Evolutionary conservation across 2,888 invertebrate genomes (phyloP).

Genomic region (Eledona agricola): DNA sequence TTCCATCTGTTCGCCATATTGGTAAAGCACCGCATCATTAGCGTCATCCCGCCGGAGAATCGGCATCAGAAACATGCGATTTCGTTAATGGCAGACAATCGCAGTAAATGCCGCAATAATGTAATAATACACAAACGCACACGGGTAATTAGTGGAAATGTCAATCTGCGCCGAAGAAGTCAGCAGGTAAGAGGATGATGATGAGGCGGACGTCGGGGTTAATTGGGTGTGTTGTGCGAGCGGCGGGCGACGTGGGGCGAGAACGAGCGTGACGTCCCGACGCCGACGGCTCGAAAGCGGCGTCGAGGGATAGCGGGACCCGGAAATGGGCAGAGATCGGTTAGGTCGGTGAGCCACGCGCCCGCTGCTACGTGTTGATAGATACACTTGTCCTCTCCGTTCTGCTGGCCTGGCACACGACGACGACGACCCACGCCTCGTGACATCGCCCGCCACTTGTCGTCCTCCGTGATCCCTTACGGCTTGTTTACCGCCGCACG

Average conservation of each 20-base stretch:
- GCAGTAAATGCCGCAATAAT: no score
- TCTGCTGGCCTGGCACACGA: conserved; percentile 39
- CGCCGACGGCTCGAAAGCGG: conserved; percentile 51
- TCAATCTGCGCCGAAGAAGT: no score
- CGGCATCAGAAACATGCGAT: no score
- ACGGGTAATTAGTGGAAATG: no score
- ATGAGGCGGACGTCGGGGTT: no score
- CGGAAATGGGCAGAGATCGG: conserved; percentile 60
- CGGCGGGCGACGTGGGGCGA: conserved; percentile 40
- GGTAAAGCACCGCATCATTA: no score
- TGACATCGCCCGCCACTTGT: conserved; percentile 45
- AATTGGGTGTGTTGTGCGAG: conserved; percentile 35
- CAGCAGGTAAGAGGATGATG: no score
- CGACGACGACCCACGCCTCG: conserved; percentile 41
- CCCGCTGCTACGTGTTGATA: conserved; percentile 46
- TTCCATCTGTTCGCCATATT: no score
- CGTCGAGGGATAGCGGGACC: conserved; percentile 52
- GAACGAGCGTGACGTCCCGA: conserved; percentile 44
- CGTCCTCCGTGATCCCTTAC: conserved; percentile 55
- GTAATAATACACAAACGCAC: no score
- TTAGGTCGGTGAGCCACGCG: conserved; percentile 56
- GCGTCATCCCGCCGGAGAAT: no score
- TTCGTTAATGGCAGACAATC: no score
- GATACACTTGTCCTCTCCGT: conserved; percentile 39
- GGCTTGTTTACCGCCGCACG: conserved; percentile 53